Percentiles rank a stretch among this genome's conserved stretches.
These are phyloP conservation scores for Homarus americanus DNA, from an alignment of 1,140 invertebrate species.

Conservation along the genomic window DNA sequence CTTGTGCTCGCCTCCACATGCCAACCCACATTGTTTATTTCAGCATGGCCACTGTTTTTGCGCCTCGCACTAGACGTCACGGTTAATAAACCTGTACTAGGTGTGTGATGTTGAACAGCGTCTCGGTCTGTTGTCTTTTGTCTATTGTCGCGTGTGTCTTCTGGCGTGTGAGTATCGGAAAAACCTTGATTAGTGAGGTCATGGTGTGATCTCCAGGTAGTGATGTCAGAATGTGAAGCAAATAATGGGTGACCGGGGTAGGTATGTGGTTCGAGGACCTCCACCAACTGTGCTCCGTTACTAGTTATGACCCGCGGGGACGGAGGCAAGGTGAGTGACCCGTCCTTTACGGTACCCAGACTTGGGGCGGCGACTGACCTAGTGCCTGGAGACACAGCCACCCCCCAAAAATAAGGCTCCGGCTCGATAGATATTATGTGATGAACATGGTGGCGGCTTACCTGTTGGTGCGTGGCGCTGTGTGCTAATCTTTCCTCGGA, in stretches of 20 bases:
- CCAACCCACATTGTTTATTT: no score
- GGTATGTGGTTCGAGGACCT: background rate
- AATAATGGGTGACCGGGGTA: background rate
- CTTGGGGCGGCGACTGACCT: background rate
- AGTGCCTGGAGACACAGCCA: no score
- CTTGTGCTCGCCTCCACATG: no score
- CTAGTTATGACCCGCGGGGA: background rate
- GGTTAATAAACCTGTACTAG: background rate
- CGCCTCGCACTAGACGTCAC: background rate
- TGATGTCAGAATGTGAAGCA: no score
- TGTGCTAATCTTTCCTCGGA: no score
- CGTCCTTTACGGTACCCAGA: background rate
- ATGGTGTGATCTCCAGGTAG: background rate
- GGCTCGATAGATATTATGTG: background rate
- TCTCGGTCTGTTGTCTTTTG: conserved; percentile 6
- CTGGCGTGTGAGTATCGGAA: background rate
- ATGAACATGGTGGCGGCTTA: background rate
- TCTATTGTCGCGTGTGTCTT: background rate
- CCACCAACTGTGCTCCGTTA: background rate
- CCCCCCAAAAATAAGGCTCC: background rate
- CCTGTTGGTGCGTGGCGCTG: background rate
- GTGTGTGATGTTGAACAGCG: background rate
- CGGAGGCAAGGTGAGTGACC: background rate
- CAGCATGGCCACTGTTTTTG: background rate
- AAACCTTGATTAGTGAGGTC: background rate